phyloP scores from a whole-genome alignment of 2,797 vertebrate species.

The Lates japonicus region DNA sequence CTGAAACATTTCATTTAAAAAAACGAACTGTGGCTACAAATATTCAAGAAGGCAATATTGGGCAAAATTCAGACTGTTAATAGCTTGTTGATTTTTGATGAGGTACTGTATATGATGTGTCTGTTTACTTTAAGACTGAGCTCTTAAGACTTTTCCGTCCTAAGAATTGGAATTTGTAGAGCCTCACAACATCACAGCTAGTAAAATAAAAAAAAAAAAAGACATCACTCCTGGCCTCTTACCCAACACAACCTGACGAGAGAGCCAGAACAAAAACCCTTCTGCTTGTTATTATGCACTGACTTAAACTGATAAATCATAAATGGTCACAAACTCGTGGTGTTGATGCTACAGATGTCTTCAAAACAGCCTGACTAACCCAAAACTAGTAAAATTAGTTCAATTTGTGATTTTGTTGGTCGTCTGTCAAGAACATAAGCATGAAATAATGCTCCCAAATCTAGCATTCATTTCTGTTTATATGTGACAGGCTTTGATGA shows the following conservation, averaged over 20 bases:
- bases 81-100: constrained; percentile 18
- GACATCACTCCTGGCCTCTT: neutral
- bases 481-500: constrained; percentile 75
- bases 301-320: constrained; percentile 79
- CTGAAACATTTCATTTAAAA: constrained; percentile 30
- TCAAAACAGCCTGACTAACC: constrained; percentile 72
- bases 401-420: constrained; percentile 71
- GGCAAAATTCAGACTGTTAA: constrained; percentile 29
- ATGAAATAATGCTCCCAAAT: constrained; percentile 70
- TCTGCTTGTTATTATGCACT: constrained; percentile 90
- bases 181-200: constrained; percentile 24
- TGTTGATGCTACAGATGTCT: constrained; percentile 70
- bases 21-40: constrained; percentile 10
- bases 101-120: constrained; percentile 7
- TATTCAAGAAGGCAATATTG: constrained; percentile 23
- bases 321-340: constrained; percentile 53
- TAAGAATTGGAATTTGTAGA: constrained; percentile 35
- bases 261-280: constrained; percentile 39
- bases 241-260: constrained; percentile 1
- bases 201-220: constrained; percentile 9
- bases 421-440: constrained; percentile 65
- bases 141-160: constrained; percentile 59
- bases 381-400: constrained; percentile 70
- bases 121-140: constrained; percentile 28
- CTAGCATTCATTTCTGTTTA: constrained; percentile 75